Conservation (phyloP, 2,888 invertebrate genomes). For the Cyclophora punctaria region DNA sequence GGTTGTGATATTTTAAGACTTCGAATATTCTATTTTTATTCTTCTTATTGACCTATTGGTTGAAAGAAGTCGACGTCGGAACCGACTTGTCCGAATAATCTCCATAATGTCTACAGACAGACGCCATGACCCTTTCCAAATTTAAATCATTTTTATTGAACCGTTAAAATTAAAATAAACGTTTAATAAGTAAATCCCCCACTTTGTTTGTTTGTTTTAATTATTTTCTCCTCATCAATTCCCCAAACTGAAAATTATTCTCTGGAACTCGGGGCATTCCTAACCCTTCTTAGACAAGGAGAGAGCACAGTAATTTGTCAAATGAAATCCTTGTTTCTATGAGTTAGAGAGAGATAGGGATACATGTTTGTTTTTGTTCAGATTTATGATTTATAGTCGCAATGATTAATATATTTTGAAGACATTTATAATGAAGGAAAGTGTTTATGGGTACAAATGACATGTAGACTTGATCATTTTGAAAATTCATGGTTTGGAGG, state of each 20-base stretch:
- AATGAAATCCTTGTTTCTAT: slow-evolving; percentile 50
- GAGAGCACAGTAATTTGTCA: slow-evolving; percentile 69
- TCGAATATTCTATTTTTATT: too few relatives aligned
- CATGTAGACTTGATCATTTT: too few relatives aligned
- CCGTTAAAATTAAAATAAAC: too few relatives aligned
- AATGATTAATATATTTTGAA: slow-evolving; percentile 47
- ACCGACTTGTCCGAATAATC: too few relatives aligned
- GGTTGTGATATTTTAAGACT: too few relatives aligned
- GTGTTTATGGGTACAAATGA: slow-evolving; percentile 19
- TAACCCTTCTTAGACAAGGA: slow-evolving; percentile 42
- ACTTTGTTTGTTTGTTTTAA: background rate
- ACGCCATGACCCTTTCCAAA: too few relatives aligned
- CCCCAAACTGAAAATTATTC: slow-evolving; percentile 7
- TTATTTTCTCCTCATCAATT: slow-evolving; percentile 6
- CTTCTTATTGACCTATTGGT: too few relatives aligned
- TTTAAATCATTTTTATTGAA: too few relatives aligned
- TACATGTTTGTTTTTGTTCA: slow-evolving; percentile 19
- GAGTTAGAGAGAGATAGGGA: slow-evolving; percentile 21
- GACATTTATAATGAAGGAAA: slow-evolving; percentile 21
- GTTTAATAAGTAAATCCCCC: too few relatives aligned
- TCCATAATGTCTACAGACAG: too few relatives aligned
- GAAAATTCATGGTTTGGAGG: too few relatives aligned
- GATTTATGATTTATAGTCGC: slow-evolving; percentile 50
- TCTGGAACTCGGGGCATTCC: slow-evolving; percentile 4
- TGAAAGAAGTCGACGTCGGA: too few relatives aligned